Evolutionary conservation across 1,140 invertebrate species (phyloP).

Genomic region (Venturia canescens): DNA sequence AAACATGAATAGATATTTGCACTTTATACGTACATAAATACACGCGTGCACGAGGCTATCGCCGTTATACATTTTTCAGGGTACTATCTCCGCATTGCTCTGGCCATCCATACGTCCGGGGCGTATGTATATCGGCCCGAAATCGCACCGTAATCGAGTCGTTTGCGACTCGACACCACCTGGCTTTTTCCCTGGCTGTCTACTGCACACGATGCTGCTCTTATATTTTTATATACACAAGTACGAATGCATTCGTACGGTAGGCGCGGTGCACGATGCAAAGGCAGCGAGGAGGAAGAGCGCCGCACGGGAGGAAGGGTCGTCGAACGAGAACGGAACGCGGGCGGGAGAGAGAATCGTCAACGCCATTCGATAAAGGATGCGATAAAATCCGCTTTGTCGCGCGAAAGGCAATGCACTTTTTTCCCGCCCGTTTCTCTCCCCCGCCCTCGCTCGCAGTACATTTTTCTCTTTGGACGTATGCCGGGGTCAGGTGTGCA

Average conservation of each 20-base stretch:
- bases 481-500: constrained; percentile 36
- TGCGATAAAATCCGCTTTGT: constrained; percentile 49
- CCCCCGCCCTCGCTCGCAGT: not conserved
- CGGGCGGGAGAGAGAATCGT: constrained; percentile 34
- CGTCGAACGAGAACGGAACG: not conserved
- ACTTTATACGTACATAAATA: not conserved
- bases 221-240: not conserved
- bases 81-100: not conserved
- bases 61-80: not conserved
- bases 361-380: constrained; percentile 47
- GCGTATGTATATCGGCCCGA: constrained; percentile 31
- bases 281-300: not conserved
- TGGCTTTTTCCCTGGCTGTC: constrained; percentile 46
- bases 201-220: constrained; percentile 32
- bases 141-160: constrained; percentile 38
- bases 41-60: not conserved
- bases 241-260: not conserved
- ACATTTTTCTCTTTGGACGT: not conserved
- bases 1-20: no score
- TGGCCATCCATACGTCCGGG: constrained; percentile 23
- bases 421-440: no score
- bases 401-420: constrained; percentile 20
- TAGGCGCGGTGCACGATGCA: not conserved
- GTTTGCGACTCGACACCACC: constrained; percentile 48
- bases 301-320: not conserved